Conservation (phyloP, 1,140 invertebrate genomes). For the Paramacrobiotus metropolitanus region DNA sequence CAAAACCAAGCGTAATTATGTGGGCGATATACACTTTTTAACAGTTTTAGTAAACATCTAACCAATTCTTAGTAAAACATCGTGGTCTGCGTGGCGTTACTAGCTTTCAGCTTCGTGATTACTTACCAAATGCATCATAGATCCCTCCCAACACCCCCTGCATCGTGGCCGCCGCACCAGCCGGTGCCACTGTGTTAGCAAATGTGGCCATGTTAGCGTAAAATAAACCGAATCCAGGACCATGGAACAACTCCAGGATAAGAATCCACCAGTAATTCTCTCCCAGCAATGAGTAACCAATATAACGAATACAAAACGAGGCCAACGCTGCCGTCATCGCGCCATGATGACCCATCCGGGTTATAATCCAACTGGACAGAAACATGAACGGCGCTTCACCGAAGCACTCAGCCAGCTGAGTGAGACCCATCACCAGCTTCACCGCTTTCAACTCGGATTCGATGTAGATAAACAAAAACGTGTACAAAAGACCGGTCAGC, state of each 20-base stretch:
- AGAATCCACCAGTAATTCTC: slow-evolving; percentile 51
- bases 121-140: slow-evolving; percentile 10
- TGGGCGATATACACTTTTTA: too few species aligned
- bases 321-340: slow-evolving; percentile 56
- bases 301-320: slow-evolving; percentile 44
- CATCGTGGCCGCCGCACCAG: slow-evolving; percentile 10
- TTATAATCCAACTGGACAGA: slow-evolving; percentile 46
- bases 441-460: slow-evolving; percentile 5
- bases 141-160: slow-evolving; percentile 9
- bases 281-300: slow-evolving; percentile 50
- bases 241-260: slow-evolving; percentile 59
- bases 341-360: slow-evolving; percentile 52
- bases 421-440: slow-evolving; percentile 50
- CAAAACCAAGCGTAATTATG: too few species aligned
- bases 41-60: too few species aligned
- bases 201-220: slow-evolving; percentile 26
- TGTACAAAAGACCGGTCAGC: slow-evolving; percentile 9
- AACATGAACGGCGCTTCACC: slow-evolving; percentile 78
- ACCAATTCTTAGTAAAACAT: too few species aligned
- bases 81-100: too few species aligned
- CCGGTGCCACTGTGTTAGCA: slow-evolving; percentile 8
- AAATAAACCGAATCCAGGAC: slow-evolving; percentile 61
- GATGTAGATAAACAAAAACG: slow-evolving; percentile 10
- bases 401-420: slow-evolving; percentile 52
- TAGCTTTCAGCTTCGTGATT: neutral